Evolutionary conservation across 2,797 vertebrate genomes (phyloP).

Genomic region (Alexandromys oeconomus): DNA sequence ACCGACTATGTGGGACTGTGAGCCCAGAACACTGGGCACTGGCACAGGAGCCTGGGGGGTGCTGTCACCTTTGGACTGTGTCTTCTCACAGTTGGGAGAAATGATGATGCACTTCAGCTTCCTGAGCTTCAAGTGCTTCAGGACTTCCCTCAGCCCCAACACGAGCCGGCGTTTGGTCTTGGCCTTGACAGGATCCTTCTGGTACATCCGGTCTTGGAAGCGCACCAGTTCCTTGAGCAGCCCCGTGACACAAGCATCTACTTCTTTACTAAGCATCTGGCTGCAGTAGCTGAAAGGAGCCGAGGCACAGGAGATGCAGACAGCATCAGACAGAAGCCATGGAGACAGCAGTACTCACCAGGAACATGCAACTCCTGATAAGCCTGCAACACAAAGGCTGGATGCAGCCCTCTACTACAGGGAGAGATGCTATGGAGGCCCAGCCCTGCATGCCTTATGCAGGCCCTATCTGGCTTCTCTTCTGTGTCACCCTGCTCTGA

Average conservation of each 20-base stretch:
- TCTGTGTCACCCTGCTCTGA: not conserved
- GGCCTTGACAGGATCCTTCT: conserved; percentile 98
- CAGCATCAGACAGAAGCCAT: not conserved
- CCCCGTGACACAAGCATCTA: conserved; percentile 94
- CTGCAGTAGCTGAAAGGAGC: conserved; percentile 94
- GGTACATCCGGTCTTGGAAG: conserved; percentile 98
- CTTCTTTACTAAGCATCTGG: conserved; percentile 97
- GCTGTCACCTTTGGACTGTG: conserved; percentile 95
- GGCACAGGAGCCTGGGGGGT: not conserved
- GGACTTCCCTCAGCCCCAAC: conserved; percentile 97
- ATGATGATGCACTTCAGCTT: conserved; percentile 98
- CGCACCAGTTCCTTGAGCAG: conserved; percentile 97
- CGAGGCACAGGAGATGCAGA: not conserved
- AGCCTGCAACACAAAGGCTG: not conserved
- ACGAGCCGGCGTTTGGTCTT: conserved; percentile 97
- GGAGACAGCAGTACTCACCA: not conserved
- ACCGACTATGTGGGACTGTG: not conserved
- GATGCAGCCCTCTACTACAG: not conserved
- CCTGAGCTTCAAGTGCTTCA: conserved; percentile 96
- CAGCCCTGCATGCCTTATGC: rapidly evolving
- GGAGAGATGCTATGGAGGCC: not conserved
- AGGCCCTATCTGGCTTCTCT: not conserved
- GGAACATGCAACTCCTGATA: not conserved
- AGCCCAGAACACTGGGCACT: not conserved
- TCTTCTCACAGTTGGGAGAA: conserved; percentile 98